Evolutionary conservation across 1,140 invertebrate species (phyloP), one percentile per base, ranked within the genome.

Genomic region (Drosophila mauritiana): DNA sequence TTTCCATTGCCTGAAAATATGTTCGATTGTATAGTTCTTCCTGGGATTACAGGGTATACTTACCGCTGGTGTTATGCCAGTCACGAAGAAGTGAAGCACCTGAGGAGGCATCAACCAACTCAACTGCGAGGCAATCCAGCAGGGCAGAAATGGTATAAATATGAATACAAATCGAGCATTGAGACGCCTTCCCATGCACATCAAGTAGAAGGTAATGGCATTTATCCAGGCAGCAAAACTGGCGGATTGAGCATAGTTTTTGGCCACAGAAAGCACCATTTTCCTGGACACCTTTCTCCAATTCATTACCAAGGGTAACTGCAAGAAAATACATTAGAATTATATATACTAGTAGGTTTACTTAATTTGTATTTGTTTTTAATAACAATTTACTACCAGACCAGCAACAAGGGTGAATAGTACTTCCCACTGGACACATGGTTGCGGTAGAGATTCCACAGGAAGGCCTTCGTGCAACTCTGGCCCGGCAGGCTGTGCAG

Each of bases 361-460:
- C 3, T 10, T 10, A 8, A 31, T 8, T 8, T 2, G 3, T 31
- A 31, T 10, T 31, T 31, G 7, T 2, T 11, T 42, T 20, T 10
- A 20, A 22, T 22, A 45, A 12, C 11, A 12, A 20, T 25, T 3
- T 13, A 20, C 13, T 25, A 43, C 61, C 83, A 46, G 54, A 88
- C 84, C 80, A 89, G 25, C 37, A 86, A 40, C 40, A 80, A 12
- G 1, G 84, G 84, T 13, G 57, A 53, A 61, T 83, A 89, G 36
- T 88, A 88, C 53, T 77, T 83, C 2, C 52, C 62, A 46, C 84
- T 69, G 12, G 79, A 82, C 46, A 86, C 43, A 53, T 80, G 67
- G 53, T 81, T 83, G 8, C 79, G 76, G 22, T 70, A 88, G 3
- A 88, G 17, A 57, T 73, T 88, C 83, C 84, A 80, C 13, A 82